Base-by-base conservation (phyloP, 2,888 invertebrate species). In the Nephrotoma flavescens region DNA sequence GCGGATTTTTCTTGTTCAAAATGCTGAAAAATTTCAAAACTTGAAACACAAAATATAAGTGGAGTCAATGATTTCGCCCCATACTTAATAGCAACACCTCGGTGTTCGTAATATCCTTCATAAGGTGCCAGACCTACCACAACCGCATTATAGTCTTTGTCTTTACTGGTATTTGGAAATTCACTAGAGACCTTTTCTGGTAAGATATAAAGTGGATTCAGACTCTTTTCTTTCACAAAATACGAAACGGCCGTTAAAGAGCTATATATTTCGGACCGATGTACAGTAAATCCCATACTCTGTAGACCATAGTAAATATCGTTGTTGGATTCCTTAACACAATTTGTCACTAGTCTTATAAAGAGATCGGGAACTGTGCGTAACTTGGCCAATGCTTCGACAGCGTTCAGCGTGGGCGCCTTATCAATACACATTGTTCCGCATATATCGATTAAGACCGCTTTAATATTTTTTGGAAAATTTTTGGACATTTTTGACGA, bases 311-410 rank as follows among this genome's bases (percentile, higher is more conserved):
- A 91, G 89, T 94, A 92, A 31, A 97, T 91, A 42, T 93, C 91
- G 87, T 92, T 91, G 87, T 94, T 93, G 0, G 96, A 95, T 90
- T 97, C 96, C 90, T 96, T 96, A 0, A 96, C 96, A 0, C 97
- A 97, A 89, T 97, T 97, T 11, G 97, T 97, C 0, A 97, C 96
- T 92, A 97, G 97, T 90, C 95, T 95, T 11, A 96, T 91, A 42
- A 91, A 90, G 0, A 95, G 88, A 86, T 93, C 11, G 19, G 42
- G 92, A n/a, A 92, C 90, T 15, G 90, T 89, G 57, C 94, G 92
- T 87, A 96, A 91, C 89, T 92, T 94, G 89, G 94, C 91, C 86
- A 97, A 90, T 5, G 96, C 95, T 88, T 94, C 93, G 0, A 94
- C 91, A n/a, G 96, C 95, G 83, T 95, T 94, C 2, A 94, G 93